Evolutionary conservation across 2,113 vertebrate species (phyloP).

Genomic region (Macquaria ambigua): DNA sequence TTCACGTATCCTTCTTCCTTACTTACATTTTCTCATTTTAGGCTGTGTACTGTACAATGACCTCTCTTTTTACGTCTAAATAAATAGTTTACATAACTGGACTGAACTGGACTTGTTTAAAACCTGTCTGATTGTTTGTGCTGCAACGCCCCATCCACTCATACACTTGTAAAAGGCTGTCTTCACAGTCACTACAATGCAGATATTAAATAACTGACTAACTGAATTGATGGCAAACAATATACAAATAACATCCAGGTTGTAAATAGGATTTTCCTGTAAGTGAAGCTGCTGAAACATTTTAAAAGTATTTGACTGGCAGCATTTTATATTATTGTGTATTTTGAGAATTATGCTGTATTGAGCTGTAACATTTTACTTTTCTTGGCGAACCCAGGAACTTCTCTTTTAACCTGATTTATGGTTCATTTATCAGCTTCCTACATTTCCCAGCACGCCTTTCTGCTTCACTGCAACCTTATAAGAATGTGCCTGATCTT

Average conservation of each 20-base stretch:
- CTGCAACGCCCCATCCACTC: background rate
- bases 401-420: background rate
- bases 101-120: background rate
- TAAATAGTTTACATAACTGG: background rate
- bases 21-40: background rate
- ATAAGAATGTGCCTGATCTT: constrained; percentile 28
- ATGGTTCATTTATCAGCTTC: background rate
- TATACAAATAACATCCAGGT: background rate
- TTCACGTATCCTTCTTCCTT: background rate
- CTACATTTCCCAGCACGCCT: background rate
- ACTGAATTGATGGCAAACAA: too few species aligned
- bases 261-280: background rate
- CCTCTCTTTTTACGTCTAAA: background rate
- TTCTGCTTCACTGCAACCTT: background rate
- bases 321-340: background rate
- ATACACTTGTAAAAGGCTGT: background rate
- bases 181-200: background rate
- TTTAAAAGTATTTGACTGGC: background rate
- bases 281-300: background rate
- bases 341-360: too few species aligned
- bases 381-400: background rate
- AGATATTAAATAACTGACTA: too few species aligned
- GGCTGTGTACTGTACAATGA: background rate
- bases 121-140: constrained; percentile 3
- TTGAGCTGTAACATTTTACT: background rate